phyloP scores from a whole-genome alignment of 1,140 invertebrate genomes.

The Coptotermes formosanus region DNA sequence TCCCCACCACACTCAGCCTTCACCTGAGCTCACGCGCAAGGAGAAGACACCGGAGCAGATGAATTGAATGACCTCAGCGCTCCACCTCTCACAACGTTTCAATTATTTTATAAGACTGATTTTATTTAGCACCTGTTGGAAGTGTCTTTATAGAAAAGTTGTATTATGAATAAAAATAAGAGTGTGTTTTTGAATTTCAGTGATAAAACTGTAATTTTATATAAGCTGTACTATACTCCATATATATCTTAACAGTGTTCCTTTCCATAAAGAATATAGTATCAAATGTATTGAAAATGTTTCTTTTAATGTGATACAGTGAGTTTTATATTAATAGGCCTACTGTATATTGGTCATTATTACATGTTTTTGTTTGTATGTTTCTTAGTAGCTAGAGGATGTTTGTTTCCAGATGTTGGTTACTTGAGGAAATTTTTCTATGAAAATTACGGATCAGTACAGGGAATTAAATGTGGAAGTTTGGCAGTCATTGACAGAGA shows the following conservation, averaged over 20 bases:
- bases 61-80: constrained; percentile 5
- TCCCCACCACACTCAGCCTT: constrained; percentile 25
- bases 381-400: not conserved
- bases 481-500: not conserved
- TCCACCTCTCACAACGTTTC: not conserved
- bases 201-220: constrained; percentile 15
- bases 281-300: not conserved
- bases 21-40: constrained; percentile 25
- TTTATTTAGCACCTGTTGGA: constrained; percentile 17
- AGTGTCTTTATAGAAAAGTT: constrained; percentile 19
- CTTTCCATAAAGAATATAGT: not conserved
- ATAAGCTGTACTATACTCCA: not conserved
- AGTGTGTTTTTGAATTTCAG: not conserved
- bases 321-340: not conserved
- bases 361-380: constrained; percentile 2
- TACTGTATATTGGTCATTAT: constrained; percentile 14
- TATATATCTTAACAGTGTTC: not conserved
- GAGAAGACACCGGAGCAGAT: constrained; percentile 29
- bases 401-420: not conserved
- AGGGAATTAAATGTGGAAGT: not conserved
- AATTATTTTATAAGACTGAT: constrained; percentile 28
- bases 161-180: not conserved
- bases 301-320: not conserved
- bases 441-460: not conserved
- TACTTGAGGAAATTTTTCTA: not conserved